Conservation (phyloP, 30 jellyfish, hydroid and myxozoan species). For the Aurelia sp. region DNA sequence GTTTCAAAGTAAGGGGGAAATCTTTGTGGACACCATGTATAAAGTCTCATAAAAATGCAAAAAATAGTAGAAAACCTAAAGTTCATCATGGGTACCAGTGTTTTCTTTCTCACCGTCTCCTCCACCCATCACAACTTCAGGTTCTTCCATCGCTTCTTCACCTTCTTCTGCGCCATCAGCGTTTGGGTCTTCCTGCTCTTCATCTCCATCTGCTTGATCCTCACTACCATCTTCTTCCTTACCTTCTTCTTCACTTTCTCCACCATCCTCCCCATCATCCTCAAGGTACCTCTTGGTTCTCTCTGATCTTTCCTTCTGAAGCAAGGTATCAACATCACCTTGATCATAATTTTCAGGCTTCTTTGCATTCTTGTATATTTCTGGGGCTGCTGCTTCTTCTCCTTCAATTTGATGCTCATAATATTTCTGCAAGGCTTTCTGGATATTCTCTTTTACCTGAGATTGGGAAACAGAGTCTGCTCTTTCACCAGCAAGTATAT, state of each 20-base stretch:
- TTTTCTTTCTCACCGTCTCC: neutral
- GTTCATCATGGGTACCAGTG: constrained; percentile 49
- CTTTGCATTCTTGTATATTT: constrained; percentile 10
- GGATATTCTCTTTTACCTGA: constrained; percentile 1
- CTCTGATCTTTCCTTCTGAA: constrained; percentile 1
- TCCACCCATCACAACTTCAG: constrained; percentile 27
- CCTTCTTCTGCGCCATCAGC: constrained; percentile 5
- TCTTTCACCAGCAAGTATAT: constrained; percentile 57
- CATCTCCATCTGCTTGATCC: no score
- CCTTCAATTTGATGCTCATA: constrained; percentile 56
- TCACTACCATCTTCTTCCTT: constrained; percentile 8
- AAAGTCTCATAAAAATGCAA: neutral
- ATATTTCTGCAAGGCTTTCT: constrained; percentile 43
- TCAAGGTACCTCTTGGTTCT: constrained; percentile 26
- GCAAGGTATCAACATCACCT: constrained; percentile 45
- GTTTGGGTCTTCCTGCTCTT: no score
- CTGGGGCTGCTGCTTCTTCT: constrained; percentile 68
- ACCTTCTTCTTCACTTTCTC: constrained; percentile 13
- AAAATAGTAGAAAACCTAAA: neutral
- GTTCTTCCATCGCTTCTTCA: neutral
- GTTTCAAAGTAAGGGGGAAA: no score
- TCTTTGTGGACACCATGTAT: neutral
- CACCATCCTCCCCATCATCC: constrained; percentile 31
- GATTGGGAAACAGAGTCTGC: constrained; percentile 22
- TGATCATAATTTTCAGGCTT: constrained; percentile 55